Evolutionary conservation across 2,113 vertebrate genomes (phyloP).

Genomic region (Bufo gargarizans): DNA sequence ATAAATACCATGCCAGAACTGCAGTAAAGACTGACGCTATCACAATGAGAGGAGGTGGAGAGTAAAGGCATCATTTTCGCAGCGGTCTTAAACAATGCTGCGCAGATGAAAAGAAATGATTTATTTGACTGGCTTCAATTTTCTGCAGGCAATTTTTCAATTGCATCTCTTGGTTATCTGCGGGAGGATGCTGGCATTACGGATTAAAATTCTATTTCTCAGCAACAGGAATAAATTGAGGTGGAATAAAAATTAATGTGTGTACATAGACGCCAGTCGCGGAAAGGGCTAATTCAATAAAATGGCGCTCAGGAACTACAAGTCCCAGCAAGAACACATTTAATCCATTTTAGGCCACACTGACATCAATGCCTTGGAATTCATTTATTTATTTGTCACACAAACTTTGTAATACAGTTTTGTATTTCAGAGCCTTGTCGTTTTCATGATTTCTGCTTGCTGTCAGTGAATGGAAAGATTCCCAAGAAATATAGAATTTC

Average conservation of each 20-base stretch:
- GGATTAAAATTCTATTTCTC: conserved; percentile 28
- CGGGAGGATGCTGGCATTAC: background rate
- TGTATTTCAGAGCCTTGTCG: too few relatives aligned
- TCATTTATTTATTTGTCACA: too few relatives aligned
- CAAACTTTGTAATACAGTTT: too few relatives aligned
- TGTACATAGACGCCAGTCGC: background rate
- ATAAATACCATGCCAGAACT: background rate
- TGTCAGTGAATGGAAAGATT: too few relatives aligned
- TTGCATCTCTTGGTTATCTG: conserved; percentile 18
- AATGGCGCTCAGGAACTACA: background rate
- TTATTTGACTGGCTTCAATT: conserved; percentile 19
- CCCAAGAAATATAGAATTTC: too few relatives aligned
- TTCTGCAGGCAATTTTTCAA: conserved; percentile 12
- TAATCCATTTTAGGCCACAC: too few relatives aligned
- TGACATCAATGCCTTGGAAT: background rate
- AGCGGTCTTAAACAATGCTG: background rate
- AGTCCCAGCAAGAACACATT: background rate
- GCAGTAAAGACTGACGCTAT: background rate
- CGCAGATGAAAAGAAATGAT: background rate
- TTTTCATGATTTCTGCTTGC: too few relatives aligned
- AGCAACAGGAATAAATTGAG: background rate
- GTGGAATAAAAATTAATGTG: conserved; percentile 12
- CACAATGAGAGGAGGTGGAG: background rate
- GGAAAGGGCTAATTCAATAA: background rate
- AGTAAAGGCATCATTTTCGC: background rate